Base-by-base conservation (phyloP, 2,888 invertebrate species). In the Portevinia maculata region DNA sequence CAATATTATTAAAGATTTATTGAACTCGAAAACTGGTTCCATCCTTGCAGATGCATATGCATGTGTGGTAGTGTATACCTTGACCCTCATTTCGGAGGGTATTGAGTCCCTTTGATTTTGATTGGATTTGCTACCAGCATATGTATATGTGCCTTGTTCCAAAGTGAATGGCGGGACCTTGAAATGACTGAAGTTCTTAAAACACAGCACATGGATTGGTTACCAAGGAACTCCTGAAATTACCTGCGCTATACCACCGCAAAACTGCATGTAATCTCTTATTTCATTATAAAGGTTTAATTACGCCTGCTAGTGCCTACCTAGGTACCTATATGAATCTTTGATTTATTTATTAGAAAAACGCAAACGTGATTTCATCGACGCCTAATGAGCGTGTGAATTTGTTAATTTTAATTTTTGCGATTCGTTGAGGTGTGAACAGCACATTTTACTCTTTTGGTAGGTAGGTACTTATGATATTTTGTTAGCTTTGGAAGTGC, bases 361-460 rank as follows among this genome's bases (percentile, higher is more conserved):
- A 39, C 11, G 13, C 41, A 21, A 44, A 76, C 30, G 53, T 67
- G 53, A n/a, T 50, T 28, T 28, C 67, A 60, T 60, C 44, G 39
- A 37, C 57, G 8, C 41, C 3, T 71, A 70, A 70, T 71, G 37
- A 52, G 59, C 71, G 57, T 73, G 73, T 44, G 67, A 74, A 79
- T 48, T 37, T 67, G 41, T 39, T 48, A 21, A 41, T 65, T 57
- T 41, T 15, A 24, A 6, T 39, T 50, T 65, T 67, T n/a, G 67
- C 60, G 13, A 60, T 44, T 32, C 32, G 65, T 53, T 46, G 48
- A 73, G 73, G 67, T 60, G 73, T 73, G 67, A 73, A 79, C 39
- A 57, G 21, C 32, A 39, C n/a, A 41, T 34, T 55, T 60, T 50
- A 4, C 17, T 50, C 71, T 53, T 65, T 7, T 44, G 55, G 44